phyloP scores from a whole-genome alignment of 2,113 vertebrate species.

The Oostethus manadensis region DNA sequence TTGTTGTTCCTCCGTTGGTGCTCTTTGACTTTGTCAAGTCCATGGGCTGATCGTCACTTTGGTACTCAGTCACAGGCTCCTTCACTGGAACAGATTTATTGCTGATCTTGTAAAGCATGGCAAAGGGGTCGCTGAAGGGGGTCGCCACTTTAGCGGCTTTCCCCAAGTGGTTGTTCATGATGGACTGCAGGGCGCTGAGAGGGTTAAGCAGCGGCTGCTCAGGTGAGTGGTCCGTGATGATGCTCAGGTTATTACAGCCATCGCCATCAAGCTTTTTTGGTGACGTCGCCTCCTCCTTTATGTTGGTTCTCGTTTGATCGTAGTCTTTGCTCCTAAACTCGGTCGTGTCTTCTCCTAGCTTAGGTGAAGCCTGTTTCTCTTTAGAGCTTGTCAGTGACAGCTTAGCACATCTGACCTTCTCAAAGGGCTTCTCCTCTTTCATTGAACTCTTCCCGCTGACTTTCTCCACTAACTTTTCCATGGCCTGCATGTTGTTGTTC shows the following conservation, averaged over 20 bases:
- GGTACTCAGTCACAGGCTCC: slow-evolving; percentile 81
- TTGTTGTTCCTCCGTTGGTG: slow-evolving; percentile 60
- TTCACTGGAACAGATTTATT: slow-evolving; percentile 81
- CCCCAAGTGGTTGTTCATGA: slow-evolving; percentile 97
- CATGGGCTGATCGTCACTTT: slow-evolving; percentile 88
- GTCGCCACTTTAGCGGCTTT: slow-evolving; percentile 89
- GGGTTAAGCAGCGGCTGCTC: slow-evolving; percentile 93
- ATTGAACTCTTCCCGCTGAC: slow-evolving; percentile 85
- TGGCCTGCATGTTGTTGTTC: slow-evolving; percentile 95
- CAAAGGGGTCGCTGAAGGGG: slow-evolving; percentile 87
- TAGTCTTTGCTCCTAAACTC: slow-evolving; percentile 69
- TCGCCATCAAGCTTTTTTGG: slow-evolving; percentile 83
- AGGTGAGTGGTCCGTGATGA: slow-evolving; percentile 93
- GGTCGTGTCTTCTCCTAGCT: slow-evolving; percentile 50
- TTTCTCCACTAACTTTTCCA: slow-evolving; percentile 97
- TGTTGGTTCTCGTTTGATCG: slow-evolving; percentile 68
- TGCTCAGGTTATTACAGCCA: slow-evolving; percentile 84
- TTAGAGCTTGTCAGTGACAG: slow-evolving; percentile 75
- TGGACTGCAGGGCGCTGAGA: slow-evolving; percentile 93
- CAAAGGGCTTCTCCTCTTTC: slow-evolving; percentile 77
- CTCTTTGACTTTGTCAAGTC: slow-evolving; percentile 96
- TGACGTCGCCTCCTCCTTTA: slow-evolving; percentile 80
- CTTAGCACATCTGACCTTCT: slow-evolving; percentile 74
- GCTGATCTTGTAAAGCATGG: slow-evolving; percentile 94
- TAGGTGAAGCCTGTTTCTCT: slow-evolving; percentile 80